Base-by-base conservation (phyloP, 2,888 invertebrate species). In the Meteorus cinctellus region DNA sequence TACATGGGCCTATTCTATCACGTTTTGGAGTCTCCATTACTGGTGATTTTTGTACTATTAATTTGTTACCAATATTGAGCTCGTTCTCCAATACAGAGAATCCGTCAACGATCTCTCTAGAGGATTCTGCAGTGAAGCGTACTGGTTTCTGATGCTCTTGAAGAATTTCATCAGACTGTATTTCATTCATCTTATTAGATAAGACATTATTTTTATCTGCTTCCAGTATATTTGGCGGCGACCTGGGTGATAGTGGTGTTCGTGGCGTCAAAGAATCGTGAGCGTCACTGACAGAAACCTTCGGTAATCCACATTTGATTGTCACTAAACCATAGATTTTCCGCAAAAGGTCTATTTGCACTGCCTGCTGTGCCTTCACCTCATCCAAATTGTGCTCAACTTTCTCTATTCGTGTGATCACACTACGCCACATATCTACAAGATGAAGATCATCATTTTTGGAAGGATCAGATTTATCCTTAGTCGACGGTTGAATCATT, bases 91-190 rank as follows among this genome's bases (percentile, higher is more conserved):
- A 45, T 14, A 8, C 27, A 1, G 45, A 16, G 24, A 71, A 75
- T 19, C 71, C 71, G 34, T 75, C 75, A 5, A 8, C 8, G 29
- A 5, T 31, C 65, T 65, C n/a, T 41, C n/a, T 29, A 2, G 19
- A 19, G 8, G n/a, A 36, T n/a, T 62, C 62, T 14, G 29, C 45
- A 16, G 63, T 48, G 10, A 74, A 27, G 34, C 70, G 66, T 4
- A 34, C 34, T 14, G 75, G 71, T 48, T 67, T 27, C n/a, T 66
- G 59, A 6, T 59, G 59, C 16, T 67, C 60, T 19, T 16, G n/a
- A 12, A 59, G 16, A 10, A 31, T 29, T 16, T 8, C 24, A 1
- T 19, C 27, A 1, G 36, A 74, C 14, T 27, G 48, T 55, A 24
- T 48, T 12, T n/a, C 19, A 27, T 12, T 27, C 55, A 27, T 66